Conservation (phyloP, 1,140 invertebrate species). For the Procambarus clarkii region DNA sequence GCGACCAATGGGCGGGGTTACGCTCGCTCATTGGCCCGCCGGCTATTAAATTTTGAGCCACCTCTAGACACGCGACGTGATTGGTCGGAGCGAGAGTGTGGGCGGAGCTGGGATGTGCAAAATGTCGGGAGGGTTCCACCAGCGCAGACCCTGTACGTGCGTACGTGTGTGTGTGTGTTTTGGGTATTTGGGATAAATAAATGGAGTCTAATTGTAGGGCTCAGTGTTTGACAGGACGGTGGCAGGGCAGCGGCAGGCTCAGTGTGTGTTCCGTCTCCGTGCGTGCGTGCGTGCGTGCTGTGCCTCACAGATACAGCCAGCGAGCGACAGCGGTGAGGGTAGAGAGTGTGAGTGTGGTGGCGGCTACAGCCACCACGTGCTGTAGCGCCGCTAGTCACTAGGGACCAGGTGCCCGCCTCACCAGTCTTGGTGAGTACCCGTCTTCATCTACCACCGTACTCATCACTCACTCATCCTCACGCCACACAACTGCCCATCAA, state of each 20-base stretch:
- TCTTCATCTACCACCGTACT: too few relatives aligned
- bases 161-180: slow-evolving; percentile 27
- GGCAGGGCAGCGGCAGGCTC: slow-evolving; percentile 24
- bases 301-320: neutral
- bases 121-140: slow-evolving; percentile 32
- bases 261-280: slow-evolving; percentile 6
- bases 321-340: too few relatives aligned
- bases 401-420: too few relatives aligned
- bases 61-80: neutral
- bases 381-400: too few relatives aligned
- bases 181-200: slow-evolving; percentile 63
- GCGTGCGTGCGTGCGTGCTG: neutral
- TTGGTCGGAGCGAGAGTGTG: slow-evolving; percentile 12
- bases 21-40: slow-evolving; percentile 30
- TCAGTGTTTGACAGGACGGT: slow-evolving; percentile 56
- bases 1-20: slow-evolving; percentile 41
- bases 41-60: slow-evolving; percentile 48
- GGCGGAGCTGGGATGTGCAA: slow-evolving; percentile 55
- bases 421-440: too few relatives aligned
- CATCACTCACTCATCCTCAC: too few relatives aligned
- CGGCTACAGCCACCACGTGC: too few relatives aligned
- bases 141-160: slow-evolving; percentile 49
- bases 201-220: slow-evolving; percentile 49
- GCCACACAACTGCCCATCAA: too few relatives aligned
- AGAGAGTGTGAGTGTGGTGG: too few relatives aligned